These are phyloP conservation scores for Fabriciana adippe DNA, from an alignment of 2,888 invertebrate species.

Conservation along the genomic window DNA sequence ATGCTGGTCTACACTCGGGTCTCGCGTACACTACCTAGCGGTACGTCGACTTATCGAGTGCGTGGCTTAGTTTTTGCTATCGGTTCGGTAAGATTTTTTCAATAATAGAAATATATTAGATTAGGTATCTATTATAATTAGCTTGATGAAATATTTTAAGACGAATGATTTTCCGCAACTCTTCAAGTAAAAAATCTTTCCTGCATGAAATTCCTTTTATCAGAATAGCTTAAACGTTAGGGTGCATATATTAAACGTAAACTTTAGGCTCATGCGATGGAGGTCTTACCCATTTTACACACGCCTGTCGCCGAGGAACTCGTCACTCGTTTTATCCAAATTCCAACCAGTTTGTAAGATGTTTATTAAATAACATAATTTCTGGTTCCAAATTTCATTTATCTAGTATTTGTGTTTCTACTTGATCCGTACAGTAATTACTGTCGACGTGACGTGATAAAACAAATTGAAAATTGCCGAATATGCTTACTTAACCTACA, in stretches of 20 bases:
- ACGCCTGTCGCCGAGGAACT: slow-evolving; percentile 5
- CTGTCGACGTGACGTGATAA: too few species aligned
- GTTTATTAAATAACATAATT: slow-evolving; percentile 4
- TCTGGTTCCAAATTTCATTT: not conserved
- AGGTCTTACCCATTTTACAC: slow-evolving; percentile 10
- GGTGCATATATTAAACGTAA: slow-evolving; percentile 22
- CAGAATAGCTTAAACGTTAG: slow-evolving; percentile 5
- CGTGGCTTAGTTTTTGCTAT: too few species aligned
- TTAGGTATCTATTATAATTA: too few species aligned
- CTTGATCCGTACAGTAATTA: not conserved
- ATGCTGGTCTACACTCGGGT: too few species aligned
- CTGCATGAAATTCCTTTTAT: slow-evolving; percentile 11
- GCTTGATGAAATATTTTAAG: not conserved
- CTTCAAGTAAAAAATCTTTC: slow-evolving; percentile 13
- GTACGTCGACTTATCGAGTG: too few species aligned
- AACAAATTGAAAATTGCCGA: too few species aligned
- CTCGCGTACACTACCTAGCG: too few species aligned
- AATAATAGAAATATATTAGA: too few species aligned
- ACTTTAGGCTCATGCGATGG: slow-evolving; percentile 16
- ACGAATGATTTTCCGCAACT: slow-evolving; percentile 1
- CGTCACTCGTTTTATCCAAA: slow-evolving; percentile 5
- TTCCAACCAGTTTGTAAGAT: not conserved
- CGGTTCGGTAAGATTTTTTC: too few species aligned
- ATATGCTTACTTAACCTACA: too few species aligned
- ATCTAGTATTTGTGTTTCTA: not conserved